Base-by-base conservation (phyloP, 2,113 vertebrate species). In the Engraulis encrasicolus region DNA sequence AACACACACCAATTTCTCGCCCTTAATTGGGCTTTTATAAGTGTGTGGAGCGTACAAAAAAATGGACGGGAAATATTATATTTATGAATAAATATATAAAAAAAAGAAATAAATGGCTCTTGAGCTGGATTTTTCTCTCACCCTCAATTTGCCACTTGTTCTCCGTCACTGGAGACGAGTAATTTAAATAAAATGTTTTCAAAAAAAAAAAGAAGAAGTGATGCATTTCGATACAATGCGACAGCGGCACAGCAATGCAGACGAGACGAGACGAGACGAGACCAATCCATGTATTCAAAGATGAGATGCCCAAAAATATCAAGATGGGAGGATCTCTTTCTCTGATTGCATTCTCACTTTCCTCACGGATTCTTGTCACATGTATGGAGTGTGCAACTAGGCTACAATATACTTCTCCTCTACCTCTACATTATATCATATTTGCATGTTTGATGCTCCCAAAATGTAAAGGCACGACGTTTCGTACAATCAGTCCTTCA, bases 11-110 rank as follows among this genome's bases (percentile, higher is more conserved):
- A 83, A 87, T 89, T 88, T 87, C 86, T 52, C 87, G 83, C 82
- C n/a, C 80, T 89, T 93, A 93, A 93, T 91, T 93, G 89, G 92
- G 84, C 87, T 89, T 90, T 93, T 93, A 93, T 87, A 88, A 85
- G 87, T 89, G 85, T 85, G 89, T 85, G 88, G 90, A 89, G 88
- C 88, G 88, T 79, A 85, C 89, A 91, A 85, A 90, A 92, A 92
- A n/a, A n/a, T n/a, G 79, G 88, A 87, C 50, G 82, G n/a, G 84
- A 86, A 83, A 82, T 85, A 45, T 87, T 85, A 90, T 90, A 87
- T 91, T 74, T 91, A 89, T 89, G 50, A 20, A 49, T n/a, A n/a
- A n/a, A n/a, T n/a, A n/a, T n/a, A n/a, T n/a, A n/a, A n/a, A n/a
- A n/a, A n/a, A n/a, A n/a, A n/a, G n/a, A n/a, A n/a, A n/a, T n/a